Evolutionary conservation across 2,113 vertebrate species (phyloP).

Genomic region (Pomatorhinus ruficollis): DNA sequence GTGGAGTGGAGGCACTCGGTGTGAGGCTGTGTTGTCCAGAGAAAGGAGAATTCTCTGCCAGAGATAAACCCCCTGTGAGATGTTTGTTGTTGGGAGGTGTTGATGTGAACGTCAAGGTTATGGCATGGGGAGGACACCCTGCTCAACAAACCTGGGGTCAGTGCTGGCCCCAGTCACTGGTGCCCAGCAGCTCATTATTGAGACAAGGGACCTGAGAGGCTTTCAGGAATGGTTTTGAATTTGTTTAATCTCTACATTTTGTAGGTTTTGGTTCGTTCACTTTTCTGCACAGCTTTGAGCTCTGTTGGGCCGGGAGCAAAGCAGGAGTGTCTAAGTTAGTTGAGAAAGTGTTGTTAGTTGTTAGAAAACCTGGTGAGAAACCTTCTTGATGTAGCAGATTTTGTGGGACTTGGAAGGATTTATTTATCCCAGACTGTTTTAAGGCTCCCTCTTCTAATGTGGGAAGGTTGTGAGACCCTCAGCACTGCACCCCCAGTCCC

Average conservation of each 20-base stretch:
- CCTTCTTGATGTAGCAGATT: neutral
- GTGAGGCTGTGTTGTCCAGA: neutral
- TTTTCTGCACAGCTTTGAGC: neutral
- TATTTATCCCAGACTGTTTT: neutral
- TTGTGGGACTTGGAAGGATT: neutral
- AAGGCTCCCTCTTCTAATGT: neutral
- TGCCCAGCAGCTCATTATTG: neutral
- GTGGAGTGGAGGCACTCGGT: fast-evolving
- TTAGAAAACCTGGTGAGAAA: neutral
- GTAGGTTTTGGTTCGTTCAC: fast-evolving
- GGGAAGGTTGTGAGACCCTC: neutral
- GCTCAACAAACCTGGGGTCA: neutral
- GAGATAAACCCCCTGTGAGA: neutral
- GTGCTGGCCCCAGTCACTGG: neutral
- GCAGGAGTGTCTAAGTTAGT: neutral
- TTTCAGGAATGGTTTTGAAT: neutral
- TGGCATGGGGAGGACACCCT: neutral
- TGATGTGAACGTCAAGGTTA: neutral
- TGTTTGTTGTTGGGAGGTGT: neutral
- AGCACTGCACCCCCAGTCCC: fast-evolving
- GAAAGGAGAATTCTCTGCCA: neutral
- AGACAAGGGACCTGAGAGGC: neutral
- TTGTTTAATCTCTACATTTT: neutral
- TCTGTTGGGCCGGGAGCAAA: neutral
- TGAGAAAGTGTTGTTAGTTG: neutral